Conservation (phyloP, 2,888 invertebrate species). For the Limnephilus lunatus region DNA sequence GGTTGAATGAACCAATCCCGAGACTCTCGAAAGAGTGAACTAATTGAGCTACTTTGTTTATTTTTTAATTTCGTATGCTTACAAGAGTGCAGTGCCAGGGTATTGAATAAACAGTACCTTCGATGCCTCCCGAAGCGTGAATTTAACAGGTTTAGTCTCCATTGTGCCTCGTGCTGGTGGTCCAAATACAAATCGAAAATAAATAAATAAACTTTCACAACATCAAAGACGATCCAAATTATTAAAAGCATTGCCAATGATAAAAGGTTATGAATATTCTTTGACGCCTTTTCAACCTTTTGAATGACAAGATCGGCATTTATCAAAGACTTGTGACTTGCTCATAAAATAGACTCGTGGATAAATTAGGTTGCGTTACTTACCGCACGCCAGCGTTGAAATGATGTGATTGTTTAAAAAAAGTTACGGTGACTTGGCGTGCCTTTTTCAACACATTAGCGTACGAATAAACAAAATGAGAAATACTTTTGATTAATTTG, state of each 20-base stretch:
- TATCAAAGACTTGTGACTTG: neutral
- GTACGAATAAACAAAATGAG: neutral
- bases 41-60: conserved; percentile 33
- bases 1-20: conserved; percentile 44
- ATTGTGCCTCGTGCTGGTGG: conserved; percentile 41
- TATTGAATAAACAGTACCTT: conserved; percentile 20
- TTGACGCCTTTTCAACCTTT: neutral
- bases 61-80: neutral
- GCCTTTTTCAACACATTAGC: neutral
- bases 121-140: conserved; percentile 31
- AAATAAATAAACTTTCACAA: conserved; percentile 23
- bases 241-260: neutral
- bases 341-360: neutral
- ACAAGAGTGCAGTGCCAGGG: conserved; percentile 9
- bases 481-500: neutral
- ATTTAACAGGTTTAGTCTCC: conserved; percentile 14
- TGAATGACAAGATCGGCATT: neutral
- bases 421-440: neutral
- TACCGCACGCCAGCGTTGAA: neutral
- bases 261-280: neutral
- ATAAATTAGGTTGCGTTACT: neutral
- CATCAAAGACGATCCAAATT: neutral
- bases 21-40: conserved; percentile 42
- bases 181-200: conserved; percentile 2
- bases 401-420: neutral